A percentile compares a stretch with the other conserved stretches of the same genome.
These are phyloP conservation scores for Phyto melanocephala DNA, from an alignment of 2,888 invertebrate species.

Conservation along the genomic window DNA sequence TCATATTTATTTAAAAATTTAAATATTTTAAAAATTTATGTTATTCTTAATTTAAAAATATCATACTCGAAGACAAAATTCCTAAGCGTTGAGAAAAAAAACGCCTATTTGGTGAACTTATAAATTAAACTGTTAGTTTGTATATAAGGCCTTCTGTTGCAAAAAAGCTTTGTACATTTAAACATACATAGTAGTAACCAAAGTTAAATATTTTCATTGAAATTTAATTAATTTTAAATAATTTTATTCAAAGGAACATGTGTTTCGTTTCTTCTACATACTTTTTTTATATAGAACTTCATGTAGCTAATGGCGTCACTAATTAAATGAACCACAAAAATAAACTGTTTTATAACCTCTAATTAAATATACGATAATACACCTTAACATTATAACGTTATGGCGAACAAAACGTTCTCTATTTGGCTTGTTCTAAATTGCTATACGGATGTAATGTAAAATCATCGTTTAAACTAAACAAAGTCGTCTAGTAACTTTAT, in stretches of 20 bases:
- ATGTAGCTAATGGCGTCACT: conserved; percentile 2
- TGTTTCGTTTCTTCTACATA: background rate
- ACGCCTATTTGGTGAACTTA: too few relatives aligned
- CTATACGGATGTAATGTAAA: background rate
- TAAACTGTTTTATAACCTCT: background rate
- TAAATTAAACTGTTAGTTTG: too few relatives aligned
- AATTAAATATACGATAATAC: background rate
- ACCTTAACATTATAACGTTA: background rate
- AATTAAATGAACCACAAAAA: conserved; percentile 23
- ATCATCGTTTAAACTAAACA: background rate
- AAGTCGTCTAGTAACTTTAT: background rate
- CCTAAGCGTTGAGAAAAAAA: too few relatives aligned
- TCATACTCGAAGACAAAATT: too few relatives aligned
- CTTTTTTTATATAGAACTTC: background rate
- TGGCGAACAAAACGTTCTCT: background rate
- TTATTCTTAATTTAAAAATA: too few relatives aligned
- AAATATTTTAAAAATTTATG: too few relatives aligned
- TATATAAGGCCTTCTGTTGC: too few relatives aligned
- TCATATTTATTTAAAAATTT: too few relatives aligned
- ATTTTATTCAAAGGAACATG: background rate
- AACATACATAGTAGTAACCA: too few relatives aligned
- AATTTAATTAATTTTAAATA: conserved; percentile 6
- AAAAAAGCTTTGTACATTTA: too few relatives aligned
- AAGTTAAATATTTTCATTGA: too few relatives aligned
- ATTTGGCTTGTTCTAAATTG: background rate